Base-by-base conservation (phyloP, 1,140 invertebrate species). In the Acromyrmex charruanus region DNA sequence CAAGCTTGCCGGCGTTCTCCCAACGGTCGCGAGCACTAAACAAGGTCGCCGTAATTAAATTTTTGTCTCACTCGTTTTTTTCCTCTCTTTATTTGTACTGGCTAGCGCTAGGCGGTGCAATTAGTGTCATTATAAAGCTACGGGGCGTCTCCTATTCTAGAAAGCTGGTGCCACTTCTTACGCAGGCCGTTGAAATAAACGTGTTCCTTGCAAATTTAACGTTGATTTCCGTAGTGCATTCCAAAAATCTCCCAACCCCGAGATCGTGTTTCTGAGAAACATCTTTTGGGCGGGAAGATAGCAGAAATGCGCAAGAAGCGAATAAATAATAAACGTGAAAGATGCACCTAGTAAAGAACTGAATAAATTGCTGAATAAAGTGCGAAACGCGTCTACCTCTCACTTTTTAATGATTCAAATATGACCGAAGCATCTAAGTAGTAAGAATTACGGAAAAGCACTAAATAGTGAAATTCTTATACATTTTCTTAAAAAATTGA, bases 41-140 rank as follows among this genome's bases (percentile, higher is more conserved):
- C 88, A 90, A 90, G 85, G 88, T 63, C 89, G 77, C 86, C 49
- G 89, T 90, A 90, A 90, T 90, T 90, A 89, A 89, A 90, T 90
- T 90, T 89, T 90, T 87, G 77, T 61, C 49, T 49, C 14, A 12
- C 28, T 59, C 39, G 58, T 55, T 65, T 88, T 74, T 69, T 77
- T 85, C 66, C 51, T 89, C 3, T 31, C 77, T 87, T 89, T 71
- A 59, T 84, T 80, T 79, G 74, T 69, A 55, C 44, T 25, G 21
- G 69, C 63, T 59, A 75, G 7, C 65, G 77, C 86, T 63, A 58
- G 75, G 58, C 63, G 31, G 61, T 80, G 71, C 79, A 90, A 90
- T 90, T 90, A 90, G 89, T 75, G 88, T 61, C 88, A 61, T 55
- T 81, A 87, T 88, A 87, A 87, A 49, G 44, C 85, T 80, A 77